Base-by-base conservation (phyloP, 2,113 vertebrate genomes). In the Fulmarus glacialis region DNA sequence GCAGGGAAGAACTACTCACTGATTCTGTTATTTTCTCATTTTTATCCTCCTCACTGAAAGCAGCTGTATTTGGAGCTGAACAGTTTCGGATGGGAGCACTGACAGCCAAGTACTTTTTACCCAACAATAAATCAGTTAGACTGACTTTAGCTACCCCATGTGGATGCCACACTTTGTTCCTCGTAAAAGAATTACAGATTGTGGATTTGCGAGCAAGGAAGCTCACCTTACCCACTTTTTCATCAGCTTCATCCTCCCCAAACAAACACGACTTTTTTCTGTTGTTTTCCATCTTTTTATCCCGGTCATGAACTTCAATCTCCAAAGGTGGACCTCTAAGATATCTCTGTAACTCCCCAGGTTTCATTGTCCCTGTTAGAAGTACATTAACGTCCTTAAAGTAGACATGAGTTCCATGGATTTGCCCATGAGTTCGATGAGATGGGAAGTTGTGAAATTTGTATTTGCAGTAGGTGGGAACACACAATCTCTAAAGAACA, bases 251-350 rank as follows among this genome's bases (percentile, higher is more conserved):
- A 34, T 96, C 95, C 2, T 97, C 97, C 27, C 97, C 98, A 88
- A 98, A 98, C 45, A 98, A 68, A 9, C 78, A 68, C 27, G 97
- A 90, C 14, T 50, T 82, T 42, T 40, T 84, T 29, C 43, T 29
- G 23, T 7, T 62, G 20, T 90, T 71, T 21, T 98, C 86, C 4
- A 18, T 50, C 77, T 98, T 99, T 36, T 89, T 98, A 95, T 99
- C 99, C 30, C 98, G 96, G 92, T 99, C 99, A 5, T 99, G 99
- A 38, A 99, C 97, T 93, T 99, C 98, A 34, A 99, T 98, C 95
- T 98, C 96, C 92, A 99, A 96, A 23, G 98, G 98, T 15, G 98
- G 98, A 5, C 99, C 98, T 26, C 94, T 94, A 38, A 99, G 97
- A 85, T 97, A 98, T 52, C 98, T 98, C 12, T 71, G 72, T 42